Conservation (phyloP, 2,888 invertebrate genomes). For the Stenurella melanura region DNA sequence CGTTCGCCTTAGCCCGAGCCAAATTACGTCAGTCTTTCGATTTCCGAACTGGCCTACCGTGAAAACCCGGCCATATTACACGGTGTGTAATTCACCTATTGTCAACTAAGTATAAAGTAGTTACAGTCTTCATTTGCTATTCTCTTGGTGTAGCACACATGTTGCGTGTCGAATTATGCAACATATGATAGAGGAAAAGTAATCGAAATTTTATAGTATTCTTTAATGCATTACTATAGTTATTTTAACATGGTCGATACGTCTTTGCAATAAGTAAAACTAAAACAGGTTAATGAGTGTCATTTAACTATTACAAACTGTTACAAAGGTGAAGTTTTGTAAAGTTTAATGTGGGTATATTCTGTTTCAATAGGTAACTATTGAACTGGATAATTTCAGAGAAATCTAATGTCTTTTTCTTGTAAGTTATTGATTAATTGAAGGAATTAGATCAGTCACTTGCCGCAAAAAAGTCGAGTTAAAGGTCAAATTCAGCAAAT, state of each 20-base stretch:
- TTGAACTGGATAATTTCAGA: slow-evolving; percentile 46
- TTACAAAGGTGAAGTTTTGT: slow-evolving; percentile 36
- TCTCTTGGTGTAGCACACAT: slow-evolving; percentile 18
- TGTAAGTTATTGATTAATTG: slow-evolving; percentile 44
- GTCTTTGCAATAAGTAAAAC: slow-evolving; percentile 56
- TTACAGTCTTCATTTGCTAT: slow-evolving; percentile 25
- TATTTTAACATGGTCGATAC: slow-evolving; percentile 57
- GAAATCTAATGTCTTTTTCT: slow-evolving; percentile 40
- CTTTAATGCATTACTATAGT: slow-evolving; percentile 39
- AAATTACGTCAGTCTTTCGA: slow-evolving; percentile 69
- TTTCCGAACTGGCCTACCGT: slow-evolving; percentile 72
- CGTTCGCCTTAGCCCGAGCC: slow-evolving; percentile 45
- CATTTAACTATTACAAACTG: slow-evolving; percentile 51
- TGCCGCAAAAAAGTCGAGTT: slow-evolving; percentile 35
- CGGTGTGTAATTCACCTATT: slow-evolving; percentile 62
- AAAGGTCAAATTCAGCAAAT: slow-evolving; percentile 35
- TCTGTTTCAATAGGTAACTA: slow-evolving; percentile 36
- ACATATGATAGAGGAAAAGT: slow-evolving; percentile 37
- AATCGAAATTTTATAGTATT: slow-evolving; percentile 33
- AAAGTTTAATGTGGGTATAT: slow-evolving; percentile 33
- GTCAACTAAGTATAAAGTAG: slow-evolving; percentile 51
- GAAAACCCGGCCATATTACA: slow-evolving; percentile 72
- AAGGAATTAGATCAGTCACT: slow-evolving; percentile 38
- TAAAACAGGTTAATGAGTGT: slow-evolving; percentile 63
- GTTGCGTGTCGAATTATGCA: slow-evolving; percentile 30